A percentile compares a stretch with the other conserved stretches of the same genome.
Evolutionary conservation across 2,113 vertebrate genomes (phyloP).

Genomic region (Pipra filicauda): DNA sequence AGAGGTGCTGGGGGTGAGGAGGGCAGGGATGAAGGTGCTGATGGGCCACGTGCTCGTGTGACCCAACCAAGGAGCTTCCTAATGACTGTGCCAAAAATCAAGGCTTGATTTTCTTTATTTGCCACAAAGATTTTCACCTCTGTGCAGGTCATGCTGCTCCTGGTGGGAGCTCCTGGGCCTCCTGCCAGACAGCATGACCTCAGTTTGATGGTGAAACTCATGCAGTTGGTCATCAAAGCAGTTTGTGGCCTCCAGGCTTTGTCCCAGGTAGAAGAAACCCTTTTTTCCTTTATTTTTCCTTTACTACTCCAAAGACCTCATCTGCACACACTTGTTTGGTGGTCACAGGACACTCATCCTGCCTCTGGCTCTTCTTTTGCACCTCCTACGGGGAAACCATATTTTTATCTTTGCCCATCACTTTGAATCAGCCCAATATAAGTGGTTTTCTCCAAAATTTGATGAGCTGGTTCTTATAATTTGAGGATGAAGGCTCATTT

Average conservation of each 20-base stretch:
- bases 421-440: background rate
- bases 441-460: background rate
- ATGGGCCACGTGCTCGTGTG: rapidly evolving
- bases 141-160: background rate
- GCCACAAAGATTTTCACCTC: background rate
- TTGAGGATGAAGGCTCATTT: background rate
- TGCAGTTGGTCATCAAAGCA: rapidly evolving
- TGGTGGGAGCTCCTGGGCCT: background rate
- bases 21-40: background rate
- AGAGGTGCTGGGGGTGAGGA: background rate
- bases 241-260: background rate
- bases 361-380: background rate
- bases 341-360: background rate
- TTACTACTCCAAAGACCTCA: background rate
- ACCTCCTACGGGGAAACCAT: background rate
- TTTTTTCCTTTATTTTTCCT: background rate
- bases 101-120: background rate
- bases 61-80: background rate
- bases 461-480: background rate
- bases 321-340: background rate
- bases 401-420: background rate
- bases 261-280: background rate
- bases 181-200: background rate
- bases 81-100: background rate
- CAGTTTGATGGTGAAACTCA: background rate